phyloP scores from a whole-genome alignment of 2,113 vertebrate species.

The Morone chrysops region DNA sequence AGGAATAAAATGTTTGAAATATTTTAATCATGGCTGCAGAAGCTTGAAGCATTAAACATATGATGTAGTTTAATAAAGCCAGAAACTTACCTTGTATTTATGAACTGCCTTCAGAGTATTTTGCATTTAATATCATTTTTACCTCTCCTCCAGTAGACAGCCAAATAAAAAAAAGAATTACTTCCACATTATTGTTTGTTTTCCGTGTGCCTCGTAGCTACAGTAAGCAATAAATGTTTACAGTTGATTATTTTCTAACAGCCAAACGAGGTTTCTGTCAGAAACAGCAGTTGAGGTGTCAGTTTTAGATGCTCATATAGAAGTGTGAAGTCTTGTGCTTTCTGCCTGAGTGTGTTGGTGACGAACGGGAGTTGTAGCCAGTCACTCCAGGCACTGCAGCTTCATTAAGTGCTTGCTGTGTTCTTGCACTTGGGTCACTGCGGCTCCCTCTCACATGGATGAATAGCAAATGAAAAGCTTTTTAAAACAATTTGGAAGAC shows the following conservation, averaged over 20 bases:
- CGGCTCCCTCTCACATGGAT: constrained; percentile 37
- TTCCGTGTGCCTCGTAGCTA: background rate
- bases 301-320: constrained; percentile 30
- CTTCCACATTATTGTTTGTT: background rate
- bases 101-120: background rate
- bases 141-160: background rate
- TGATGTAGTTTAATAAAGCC: constrained; percentile 12
- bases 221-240: constrained; percentile 34
- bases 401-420: constrained; percentile 65
- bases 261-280: constrained; percentile 26
- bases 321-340: constrained; percentile 43
- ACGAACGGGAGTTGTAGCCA: constrained; percentile 47
- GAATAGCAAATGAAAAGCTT: constrained; percentile 53
- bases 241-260: constrained; percentile 38
- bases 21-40: background rate
- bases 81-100: background rate
- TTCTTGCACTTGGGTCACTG: constrained; percentile 44
- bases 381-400: constrained; percentile 59
- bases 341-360: constrained; percentile 39
- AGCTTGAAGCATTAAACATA: background rate
- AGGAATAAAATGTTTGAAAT: background rate
- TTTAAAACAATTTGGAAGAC: constrained; percentile 36
- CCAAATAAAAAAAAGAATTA: background rate
- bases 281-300: constrained; percentile 36
- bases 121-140: constrained; percentile 13